A percentile compares a stretch with the other conserved stretches of the same genome.
Conservation (phyloP, 1,140 invertebrate species). For the Bilobella aurantiaca region DNA sequence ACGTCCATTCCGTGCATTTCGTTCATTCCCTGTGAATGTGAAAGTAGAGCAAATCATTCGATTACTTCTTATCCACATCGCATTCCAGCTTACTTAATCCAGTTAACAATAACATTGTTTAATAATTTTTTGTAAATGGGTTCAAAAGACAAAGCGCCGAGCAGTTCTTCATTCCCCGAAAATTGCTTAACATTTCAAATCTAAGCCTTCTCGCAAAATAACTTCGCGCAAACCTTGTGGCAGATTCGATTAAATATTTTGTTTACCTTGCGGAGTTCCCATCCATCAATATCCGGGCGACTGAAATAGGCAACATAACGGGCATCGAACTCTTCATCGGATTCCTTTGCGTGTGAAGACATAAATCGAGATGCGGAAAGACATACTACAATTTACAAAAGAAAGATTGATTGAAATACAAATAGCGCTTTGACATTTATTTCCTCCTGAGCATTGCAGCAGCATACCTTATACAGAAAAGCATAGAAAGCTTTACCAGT, state of each 20-base stretch:
- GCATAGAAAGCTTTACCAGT: too few species aligned
- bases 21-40: conserved; percentile 44
- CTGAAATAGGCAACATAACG: conserved; percentile 78
- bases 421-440: too few species aligned
- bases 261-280: conserved; percentile 75
- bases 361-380: conserved; percentile 2
- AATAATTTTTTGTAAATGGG: too few species aligned
- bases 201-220: background rate
- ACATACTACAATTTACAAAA: too few species aligned
- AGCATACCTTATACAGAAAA: too few species aligned
- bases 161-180: background rate
- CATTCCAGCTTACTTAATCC: background rate
- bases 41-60: background rate
- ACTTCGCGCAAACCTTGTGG: background rate
- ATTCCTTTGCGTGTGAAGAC: conserved; percentile 38
- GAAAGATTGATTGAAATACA: too few species aligned
- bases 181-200: background rate
- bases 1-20: conserved; percentile 72
- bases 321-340: conserved; percentile 60
- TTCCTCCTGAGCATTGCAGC: too few species aligned
- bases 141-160: too few species aligned
- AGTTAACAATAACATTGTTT: too few species aligned
- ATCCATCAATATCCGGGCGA: conserved; percentile 82
- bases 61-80: background rate
- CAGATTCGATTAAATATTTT: background rate